Evolutionary conservation across 2,797 vertebrate genomes (phyloP).

Genomic region (Clarias platycephalus): DNA sequence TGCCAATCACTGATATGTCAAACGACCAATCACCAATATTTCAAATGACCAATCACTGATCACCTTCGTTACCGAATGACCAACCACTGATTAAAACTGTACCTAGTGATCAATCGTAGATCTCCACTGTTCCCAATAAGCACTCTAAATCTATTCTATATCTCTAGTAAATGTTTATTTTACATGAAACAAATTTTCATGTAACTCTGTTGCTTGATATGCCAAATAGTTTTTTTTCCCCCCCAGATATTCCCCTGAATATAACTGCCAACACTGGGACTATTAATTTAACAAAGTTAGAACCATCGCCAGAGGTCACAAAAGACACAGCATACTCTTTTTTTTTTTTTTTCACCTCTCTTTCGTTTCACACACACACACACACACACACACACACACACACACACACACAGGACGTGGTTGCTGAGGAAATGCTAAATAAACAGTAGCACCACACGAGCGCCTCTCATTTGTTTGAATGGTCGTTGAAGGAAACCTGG

Average conservation of each 20-base stretch:
- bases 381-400: not conserved
- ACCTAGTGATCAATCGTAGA: too few species aligned
- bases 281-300: not conserved
- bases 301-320: slow-evolving; percentile 9
- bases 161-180: not conserved
- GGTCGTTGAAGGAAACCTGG: not conserved
- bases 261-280: too few species aligned
- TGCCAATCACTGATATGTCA: not conserved
- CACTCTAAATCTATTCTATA: not conserved
- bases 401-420: not conserved
- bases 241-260: not conserved
- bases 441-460: not conserved
- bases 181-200: not conserved
- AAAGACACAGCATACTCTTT: too few species aligned
- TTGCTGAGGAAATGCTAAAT: not conserved
- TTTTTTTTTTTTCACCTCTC: too few species aligned
- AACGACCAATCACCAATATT: not conserved
- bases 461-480: not conserved
- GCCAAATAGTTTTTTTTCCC: too few species aligned
- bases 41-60: not conserved
- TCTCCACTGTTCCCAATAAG: too few species aligned
- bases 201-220: not conserved
- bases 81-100: not conserved
- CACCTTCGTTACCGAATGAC: too few species aligned
- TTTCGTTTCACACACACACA: too few species aligned